A percentile compares a stretch with the other conserved stretches of the same genome.
Conservation (phyloP, 2,113 vertebrate species). For the Microtus montanus region DNA sequence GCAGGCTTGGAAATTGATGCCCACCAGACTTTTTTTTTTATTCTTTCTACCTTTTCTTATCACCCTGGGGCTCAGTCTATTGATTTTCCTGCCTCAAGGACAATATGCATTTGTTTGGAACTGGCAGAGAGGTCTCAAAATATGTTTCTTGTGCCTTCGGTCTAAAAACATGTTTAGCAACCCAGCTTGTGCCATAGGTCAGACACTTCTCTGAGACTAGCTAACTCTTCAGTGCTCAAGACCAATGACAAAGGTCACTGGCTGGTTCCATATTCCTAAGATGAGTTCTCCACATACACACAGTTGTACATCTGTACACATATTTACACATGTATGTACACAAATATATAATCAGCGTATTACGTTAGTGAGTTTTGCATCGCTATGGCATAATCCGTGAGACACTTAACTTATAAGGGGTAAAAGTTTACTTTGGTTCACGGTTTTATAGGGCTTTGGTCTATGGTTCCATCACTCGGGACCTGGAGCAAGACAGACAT, state of each 20-base stretch:
- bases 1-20: not conserved
- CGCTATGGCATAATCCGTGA: not conserved
- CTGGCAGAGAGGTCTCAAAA: not conserved
- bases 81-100: not conserved
- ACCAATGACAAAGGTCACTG: not conserved
- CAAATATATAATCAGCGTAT: not conserved
- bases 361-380: not conserved
- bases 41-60: not conserved
- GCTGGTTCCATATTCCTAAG: not conserved
- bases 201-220: not conserved
- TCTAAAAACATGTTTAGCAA: not conserved
- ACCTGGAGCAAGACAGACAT: not conserved
- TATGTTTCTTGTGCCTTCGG: not conserved
- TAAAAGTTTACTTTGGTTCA: not conserved
- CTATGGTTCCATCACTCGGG: not conserved
- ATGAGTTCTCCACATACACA: not conserved
- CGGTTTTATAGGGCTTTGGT: not conserved
- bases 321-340: not conserved
- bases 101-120: not conserved
- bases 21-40: not conserved
- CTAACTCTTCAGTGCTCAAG: not conserved
- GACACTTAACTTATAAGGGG: not conserved
- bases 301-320: too few species aligned
- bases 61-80: rapidly evolving
- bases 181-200: not conserved